Conservation (phyloP, 1,140 invertebrate genomes). For the Latrodectus geometricus region DNA sequence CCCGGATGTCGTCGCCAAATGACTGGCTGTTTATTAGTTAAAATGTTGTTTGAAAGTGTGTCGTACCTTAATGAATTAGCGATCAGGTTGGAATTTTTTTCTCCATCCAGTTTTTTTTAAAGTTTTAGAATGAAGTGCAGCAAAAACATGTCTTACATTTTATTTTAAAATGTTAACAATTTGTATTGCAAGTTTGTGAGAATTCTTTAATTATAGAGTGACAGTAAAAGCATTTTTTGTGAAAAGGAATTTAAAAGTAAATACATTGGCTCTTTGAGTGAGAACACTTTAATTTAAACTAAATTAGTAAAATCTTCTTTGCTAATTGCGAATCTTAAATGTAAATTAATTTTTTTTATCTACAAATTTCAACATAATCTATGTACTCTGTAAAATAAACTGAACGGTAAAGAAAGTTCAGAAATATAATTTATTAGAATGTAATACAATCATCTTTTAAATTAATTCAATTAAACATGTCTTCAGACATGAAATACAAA, state of each 20-base stretch:
- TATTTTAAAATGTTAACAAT: slow-evolving; percentile 8
- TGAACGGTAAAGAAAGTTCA: too few species aligned
- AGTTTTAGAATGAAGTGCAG: not conserved
- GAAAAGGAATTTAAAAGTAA: not conserved
- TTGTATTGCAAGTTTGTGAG: not conserved
- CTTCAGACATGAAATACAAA: too few species aligned
- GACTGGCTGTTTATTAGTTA: slow-evolving; percentile 46
- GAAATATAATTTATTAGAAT: too few species aligned
- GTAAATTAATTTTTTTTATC: too few species aligned
- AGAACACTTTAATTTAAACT: not conserved
- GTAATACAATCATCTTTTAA: too few species aligned
- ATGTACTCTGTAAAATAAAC: too few species aligned
- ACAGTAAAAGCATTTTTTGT: not conserved
- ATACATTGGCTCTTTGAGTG: not conserved
- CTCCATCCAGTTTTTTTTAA: not conserved
- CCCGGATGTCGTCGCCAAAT: slow-evolving; percentile 1
- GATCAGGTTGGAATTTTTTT: not conserved
- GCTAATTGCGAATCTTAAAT: not conserved
- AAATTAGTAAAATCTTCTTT: not conserved
- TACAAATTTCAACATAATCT: too few species aligned
- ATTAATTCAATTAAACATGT: too few species aligned
- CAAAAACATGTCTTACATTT: slow-evolving; percentile 7
- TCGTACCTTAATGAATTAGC: not conserved
- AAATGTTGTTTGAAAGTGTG: slow-evolving; percentile 11
- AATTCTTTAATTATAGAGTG: slow-evolving; percentile 7